These are phyloP conservation scores for Podiceps cristatus DNA, from an alignment of 2,113 vertebrate genomes.

Conservation along the genomic window DNA sequence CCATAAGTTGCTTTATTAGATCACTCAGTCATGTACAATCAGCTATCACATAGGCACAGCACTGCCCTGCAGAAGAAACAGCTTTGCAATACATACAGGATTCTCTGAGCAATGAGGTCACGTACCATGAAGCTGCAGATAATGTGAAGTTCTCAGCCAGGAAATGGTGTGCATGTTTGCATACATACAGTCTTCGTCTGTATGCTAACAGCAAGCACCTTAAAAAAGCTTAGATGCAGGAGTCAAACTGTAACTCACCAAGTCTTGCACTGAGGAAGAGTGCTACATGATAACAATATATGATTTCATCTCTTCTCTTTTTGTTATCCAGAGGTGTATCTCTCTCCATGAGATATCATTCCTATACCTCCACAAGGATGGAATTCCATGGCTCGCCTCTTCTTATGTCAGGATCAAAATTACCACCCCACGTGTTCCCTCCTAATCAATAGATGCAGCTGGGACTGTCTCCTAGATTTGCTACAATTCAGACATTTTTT, in stretches of 20 bases:
- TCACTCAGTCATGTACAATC: neutral
- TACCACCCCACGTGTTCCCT: neutral
- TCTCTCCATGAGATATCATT: neutral
- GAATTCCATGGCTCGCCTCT: neutral
- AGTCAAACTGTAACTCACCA: neutral
- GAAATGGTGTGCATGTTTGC: neutral
- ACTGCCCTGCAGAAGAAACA: neutral
- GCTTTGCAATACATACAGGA: neutral
- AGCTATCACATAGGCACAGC: neutral
- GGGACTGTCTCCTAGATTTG: neutral
- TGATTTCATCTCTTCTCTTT: neutral
- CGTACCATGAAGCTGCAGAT: neutral
- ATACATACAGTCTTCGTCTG: neutral
- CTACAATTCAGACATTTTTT: neutral
- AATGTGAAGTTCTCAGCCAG: neutral
- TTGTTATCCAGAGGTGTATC: neutral
- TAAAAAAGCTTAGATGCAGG: neutral
- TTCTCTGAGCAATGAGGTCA: neutral
- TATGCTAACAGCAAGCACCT: neutral
- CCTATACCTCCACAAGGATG: neutral
- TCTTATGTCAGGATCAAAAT: neutral
- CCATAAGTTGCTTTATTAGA: neutral
- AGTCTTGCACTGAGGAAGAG: neutral
- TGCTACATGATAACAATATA: neutral
- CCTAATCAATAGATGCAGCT: neutral